Evolutionary conservation across 2,797 vertebrate genomes (phyloP), one percentile per base, ranked within the genome.

Genomic region (Mergus octosetaceus): DNA sequence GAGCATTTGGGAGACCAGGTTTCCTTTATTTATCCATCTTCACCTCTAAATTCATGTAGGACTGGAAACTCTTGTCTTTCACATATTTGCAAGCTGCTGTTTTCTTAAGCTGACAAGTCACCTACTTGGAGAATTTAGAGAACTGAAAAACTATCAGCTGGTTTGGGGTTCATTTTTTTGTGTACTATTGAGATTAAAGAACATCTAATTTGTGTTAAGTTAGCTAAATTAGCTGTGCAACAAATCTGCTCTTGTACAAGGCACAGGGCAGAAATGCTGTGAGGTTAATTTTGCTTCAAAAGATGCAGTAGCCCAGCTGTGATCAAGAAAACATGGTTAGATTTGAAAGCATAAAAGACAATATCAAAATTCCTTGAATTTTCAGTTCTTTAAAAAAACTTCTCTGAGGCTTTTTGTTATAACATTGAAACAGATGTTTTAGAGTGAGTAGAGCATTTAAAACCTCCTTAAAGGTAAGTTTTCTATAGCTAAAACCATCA

Each of bases 261-360:
- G 45, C 32, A 47, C 28, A 58, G 49, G 64, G 49, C 32, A 86
- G 80, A 94, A 94, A 85, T 34, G 34, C 49, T 89, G 38, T 71
- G 72, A 88, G 93, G 68, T n/a, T 22, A 87, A 68, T 94, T 94
- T 94, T 83, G 16, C 81, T 69, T 94, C 86, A 92, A 89, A 96
- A 75, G 34, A 68, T 54, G 32, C 43, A 93, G 92, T 80, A 95
- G 61, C 53, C 77, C 83, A 93, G 49, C 61, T 94, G 91, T 83
- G 80, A 95, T 90, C 81, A 89, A 72, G 41, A 80, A 95, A 93
- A 75, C 30, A 58, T 51, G 43, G 62, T 75, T 81, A 87, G 41
- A 80, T 87, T 64, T 74, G 84, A 89, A 87, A 94, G 11, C 41
- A 72, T 58, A 76, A 58, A 25, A 84, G 66, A 79, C 0, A 0